Evolutionary conservation across 64 coral and sea anemone genomes (phyloP), one percentile per base, ranked within the genome.

Genomic region (Acropora tenuis): DNA sequence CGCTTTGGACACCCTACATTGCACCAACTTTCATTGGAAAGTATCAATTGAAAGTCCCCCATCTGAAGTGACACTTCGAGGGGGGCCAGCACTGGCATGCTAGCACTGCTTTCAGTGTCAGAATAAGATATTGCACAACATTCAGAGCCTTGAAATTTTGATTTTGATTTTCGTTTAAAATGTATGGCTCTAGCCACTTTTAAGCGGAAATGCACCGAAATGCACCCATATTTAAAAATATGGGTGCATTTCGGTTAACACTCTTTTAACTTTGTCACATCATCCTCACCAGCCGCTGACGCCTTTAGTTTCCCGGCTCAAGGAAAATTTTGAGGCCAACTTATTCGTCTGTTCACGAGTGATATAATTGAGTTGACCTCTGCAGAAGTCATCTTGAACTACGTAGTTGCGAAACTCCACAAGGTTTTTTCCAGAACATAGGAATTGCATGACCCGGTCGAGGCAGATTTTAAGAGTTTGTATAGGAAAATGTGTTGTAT

Each of bases 181-280:
- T 75, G 74, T 61, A 91, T 18, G 79, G 89, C 30, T 91, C 89
- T 50, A 91, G 89, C 80, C 79, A 91, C 50, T 73, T n/a, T n/a
- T n/a, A n/a, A n/a, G n/a, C n/a, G n/a, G n/a, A n/a, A n/a, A n/a
- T n/a, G n/a, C n/a, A n/a, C n/a, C n/a, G n/a, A n/a, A n/a, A n/a
- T n/a, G n/a, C n/a, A n/a, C n/a, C n/a, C n/a, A n/a, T n/a, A n/a
- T n/a, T n/a, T 30, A 30, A 30, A 30, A 30, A 30, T 30, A 30
- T 0, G 0, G 30, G 30, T 30, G 30, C 30, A 30, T 30, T 30
- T 30, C 30, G 30, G 30, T 30, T 30, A 30, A 30, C 30, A 30
- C 30, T 30, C 30, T 30, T 30, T 30, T 30, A 30, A 30, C 30
- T 30, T 30, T 30, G 30, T 30, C 30, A 0, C 30, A 0, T 30